Percentiles rank a stretch among this genome's conserved stretches.
phyloP scores from a whole-genome alignment of 2,888 invertebrate genomes.

The Spodoptera picta region DNA sequence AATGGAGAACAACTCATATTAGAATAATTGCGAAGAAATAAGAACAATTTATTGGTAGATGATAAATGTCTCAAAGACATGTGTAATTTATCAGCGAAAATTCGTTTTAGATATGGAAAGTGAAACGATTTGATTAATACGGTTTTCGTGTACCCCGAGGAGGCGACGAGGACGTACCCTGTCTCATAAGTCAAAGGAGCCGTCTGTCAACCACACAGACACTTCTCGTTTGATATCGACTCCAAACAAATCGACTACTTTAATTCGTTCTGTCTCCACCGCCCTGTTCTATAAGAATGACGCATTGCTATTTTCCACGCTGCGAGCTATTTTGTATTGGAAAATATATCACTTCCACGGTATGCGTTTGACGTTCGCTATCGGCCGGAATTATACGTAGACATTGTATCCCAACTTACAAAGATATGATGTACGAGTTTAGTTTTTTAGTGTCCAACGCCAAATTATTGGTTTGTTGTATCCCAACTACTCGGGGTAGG shows the following conservation, averaged over 20 bases:
- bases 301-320: conserved; percentile 42
- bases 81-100: conserved; percentile 20
- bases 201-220: conserved; percentile 55
- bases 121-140: conserved; percentile 46
- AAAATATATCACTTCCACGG: conserved; percentile 50
- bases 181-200: conserved; percentile 50
- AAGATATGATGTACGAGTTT: conserved; percentile 35
- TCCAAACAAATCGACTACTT: conserved; percentile 59
- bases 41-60: not conserved
- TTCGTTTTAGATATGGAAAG: conserved; percentile 18
- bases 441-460: conserved; percentile 37
- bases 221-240: conserved; percentile 56
- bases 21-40: conserved; percentile 2
- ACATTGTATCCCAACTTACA: conserved; percentile 36
- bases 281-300: conserved; percentile 43
- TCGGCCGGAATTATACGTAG: conserved; percentile 38
- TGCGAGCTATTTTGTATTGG: conserved; percentile 41
- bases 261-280: conserved; percentile 51
- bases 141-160: conserved; percentile 13
- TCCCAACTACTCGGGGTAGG: conserved; percentile 21
- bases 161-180: conserved; percentile 11
- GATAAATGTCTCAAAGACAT: not conserved
- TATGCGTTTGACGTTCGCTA: conserved; percentile 45
- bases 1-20: conserved; percentile 4
- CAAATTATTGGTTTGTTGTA: conserved; percentile 22